These are phyloP conservation scores for Pseudorectes ferrugineus DNA, from an alignment of 2,113 vertebrate genomes.

Conservation along the genomic window DNA sequence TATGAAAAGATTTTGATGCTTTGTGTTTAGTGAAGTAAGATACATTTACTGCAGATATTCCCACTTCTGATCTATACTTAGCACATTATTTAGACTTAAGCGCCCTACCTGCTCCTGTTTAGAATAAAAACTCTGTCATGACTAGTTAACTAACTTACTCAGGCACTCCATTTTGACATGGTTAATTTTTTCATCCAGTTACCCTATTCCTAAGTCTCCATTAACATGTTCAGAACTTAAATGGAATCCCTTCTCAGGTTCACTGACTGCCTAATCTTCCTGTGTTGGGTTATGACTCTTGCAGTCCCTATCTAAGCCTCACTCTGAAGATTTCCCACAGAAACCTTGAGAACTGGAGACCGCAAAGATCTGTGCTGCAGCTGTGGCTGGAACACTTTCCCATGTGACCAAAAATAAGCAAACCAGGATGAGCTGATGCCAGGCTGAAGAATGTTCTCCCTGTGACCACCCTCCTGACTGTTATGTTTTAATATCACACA, in stretches of 20 bases:
- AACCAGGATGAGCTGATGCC: not conserved
- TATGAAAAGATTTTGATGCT: not conserved
- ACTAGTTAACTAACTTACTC: not conserved
- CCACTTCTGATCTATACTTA: not conserved
- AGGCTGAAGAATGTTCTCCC: not conserved
- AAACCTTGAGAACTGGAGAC: not conserved
- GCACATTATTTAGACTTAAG: not conserved
- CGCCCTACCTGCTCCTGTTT: not conserved
- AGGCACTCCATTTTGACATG: not conserved
- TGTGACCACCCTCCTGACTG: not conserved
- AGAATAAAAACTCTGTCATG: not conserved
- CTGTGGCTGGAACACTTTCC: not conserved
- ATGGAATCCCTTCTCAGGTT: not conserved
- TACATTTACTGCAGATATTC: not conserved
- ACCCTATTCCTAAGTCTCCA: not conserved
- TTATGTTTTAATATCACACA: accelerated
- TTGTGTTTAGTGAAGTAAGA: not conserved
- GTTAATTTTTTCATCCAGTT: not conserved
- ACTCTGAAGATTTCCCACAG: not conserved
- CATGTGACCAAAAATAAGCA: not conserved
- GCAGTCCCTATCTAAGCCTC: not conserved
- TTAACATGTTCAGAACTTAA: not conserved
- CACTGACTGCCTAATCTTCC: not conserved
- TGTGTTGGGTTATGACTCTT: not conserved
- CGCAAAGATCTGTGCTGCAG: not conserved